Conservation (phyloP, 1,140 invertebrate species). For the Tetramorium parvispinum region DNA sequence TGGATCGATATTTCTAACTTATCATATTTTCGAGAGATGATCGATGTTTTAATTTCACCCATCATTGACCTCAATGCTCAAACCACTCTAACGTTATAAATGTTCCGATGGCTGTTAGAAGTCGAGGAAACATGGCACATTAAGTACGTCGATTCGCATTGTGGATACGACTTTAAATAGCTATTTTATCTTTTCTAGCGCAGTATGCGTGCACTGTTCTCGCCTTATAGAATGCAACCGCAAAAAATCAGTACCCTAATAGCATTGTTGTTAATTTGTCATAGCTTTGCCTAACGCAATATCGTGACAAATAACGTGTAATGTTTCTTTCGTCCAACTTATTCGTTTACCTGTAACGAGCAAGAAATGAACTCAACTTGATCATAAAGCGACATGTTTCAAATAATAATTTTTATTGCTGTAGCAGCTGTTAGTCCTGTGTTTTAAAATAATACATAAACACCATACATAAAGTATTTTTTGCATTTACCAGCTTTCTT, state of each 20-base stretch:
- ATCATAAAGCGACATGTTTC: background rate
- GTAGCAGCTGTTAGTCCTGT: background rate
- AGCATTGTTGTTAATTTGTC: slow-evolving; percentile 49
- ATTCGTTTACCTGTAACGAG: background rate
- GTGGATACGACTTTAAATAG: slow-evolving; percentile 34
- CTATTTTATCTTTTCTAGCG: slow-evolving; percentile 33
- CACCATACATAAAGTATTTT: background rate
- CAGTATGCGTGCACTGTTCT: background rate
- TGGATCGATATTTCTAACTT: slow-evolving; percentile 9
- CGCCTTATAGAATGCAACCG: slow-evolving; percentile 4
- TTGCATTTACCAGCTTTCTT: background rate
- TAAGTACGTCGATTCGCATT: slow-evolving; percentile 45
- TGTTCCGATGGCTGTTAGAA: slow-evolving; percentile 45
- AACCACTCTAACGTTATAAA: slow-evolving; percentile 46
- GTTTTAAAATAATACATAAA: background rate
- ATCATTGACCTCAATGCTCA: slow-evolving; percentile 58
- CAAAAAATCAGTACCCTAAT: slow-evolving; percentile 32
- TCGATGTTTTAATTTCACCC: slow-evolving; percentile 57
- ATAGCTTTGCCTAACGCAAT: background rate
- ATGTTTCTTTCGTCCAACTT: background rate
- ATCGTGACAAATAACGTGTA: background rate
- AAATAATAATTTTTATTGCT: background rate
- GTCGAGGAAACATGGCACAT: slow-evolving; percentile 53
- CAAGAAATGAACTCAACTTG: background rate
- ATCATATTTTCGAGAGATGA: slow-evolving; percentile 29